A percentile compares a stretch with the other conserved stretches of the same genome.
Conservation (phyloP, 2,888 invertebrate species). For the Thereva nobilitata region DNA sequence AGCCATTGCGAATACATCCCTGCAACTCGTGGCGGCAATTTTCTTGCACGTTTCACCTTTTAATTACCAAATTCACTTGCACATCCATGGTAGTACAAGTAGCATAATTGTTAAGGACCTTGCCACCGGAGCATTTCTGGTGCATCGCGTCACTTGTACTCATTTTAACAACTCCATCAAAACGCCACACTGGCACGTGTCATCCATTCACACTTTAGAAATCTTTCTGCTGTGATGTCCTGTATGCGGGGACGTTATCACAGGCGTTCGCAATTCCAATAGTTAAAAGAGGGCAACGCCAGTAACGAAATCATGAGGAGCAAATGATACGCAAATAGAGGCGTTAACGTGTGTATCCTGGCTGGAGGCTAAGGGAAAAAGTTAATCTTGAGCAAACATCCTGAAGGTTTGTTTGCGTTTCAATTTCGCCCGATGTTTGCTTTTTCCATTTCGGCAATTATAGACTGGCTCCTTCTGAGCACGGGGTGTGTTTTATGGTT, state of each 20-base stretch:
- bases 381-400: constrained; percentile 47
- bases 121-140: too few relatives aligned
- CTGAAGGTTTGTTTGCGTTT: constrained; percentile 44
- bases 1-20: neutral
- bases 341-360: constrained; percentile 20
- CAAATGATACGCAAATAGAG: constrained; percentile 43
- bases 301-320: neutral
- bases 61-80: constrained; percentile 22
- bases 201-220: too few relatives aligned
- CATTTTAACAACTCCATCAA: too few relatives aligned
- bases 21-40: constrained; percentile 18
- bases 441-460: constrained; percentile 40
- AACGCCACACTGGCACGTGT: too few relatives aligned
- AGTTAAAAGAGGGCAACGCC: neutral
- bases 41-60: constrained; percentile 17
- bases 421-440: constrained; percentile 40
- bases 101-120: too few relatives aligned
- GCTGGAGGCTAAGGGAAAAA: constrained; percentile 36
- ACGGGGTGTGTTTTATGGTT: neutral
- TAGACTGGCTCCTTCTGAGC: constrained; percentile 13
- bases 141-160: too few relatives aligned
- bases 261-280: neutral
- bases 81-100: neutral
- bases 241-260: too few relatives aligned
- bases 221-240: too few relatives aligned